phyloP scores from a whole-genome alignment of 2,113 vertebrate species.

The Saiga tatarica region DNA sequence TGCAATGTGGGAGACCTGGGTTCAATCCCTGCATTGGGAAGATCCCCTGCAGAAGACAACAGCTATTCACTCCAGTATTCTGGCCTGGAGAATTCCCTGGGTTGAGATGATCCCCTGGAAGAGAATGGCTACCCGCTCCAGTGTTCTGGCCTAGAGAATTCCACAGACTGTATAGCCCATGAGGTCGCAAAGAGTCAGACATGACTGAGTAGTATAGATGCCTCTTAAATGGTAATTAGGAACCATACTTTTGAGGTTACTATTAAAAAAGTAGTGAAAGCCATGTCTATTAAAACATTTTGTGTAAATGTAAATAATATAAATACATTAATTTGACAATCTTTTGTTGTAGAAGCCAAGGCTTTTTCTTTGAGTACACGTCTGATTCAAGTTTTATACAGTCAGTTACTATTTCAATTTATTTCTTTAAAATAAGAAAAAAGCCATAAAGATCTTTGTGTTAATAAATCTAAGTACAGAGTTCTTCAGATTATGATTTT shows the following conservation, averaged over 20 bases:
- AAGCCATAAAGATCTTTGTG: not conserved
- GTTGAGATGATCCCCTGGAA: not conserved
- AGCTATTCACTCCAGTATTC: not conserved
- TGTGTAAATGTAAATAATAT: not conserved
- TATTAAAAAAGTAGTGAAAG: not conserved
- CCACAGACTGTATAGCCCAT: not conserved
- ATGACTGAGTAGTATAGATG: not conserved
- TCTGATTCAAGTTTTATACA: not conserved
- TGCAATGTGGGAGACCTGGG: not conserved
- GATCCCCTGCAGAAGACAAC: not conserved
- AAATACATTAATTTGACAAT: not conserved
- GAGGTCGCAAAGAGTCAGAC: not conserved
- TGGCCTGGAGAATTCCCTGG: not conserved
- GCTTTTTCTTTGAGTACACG: not conserved
- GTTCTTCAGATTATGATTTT: not conserved
- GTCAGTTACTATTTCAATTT: constrained; percentile 13
- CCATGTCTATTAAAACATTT: not conserved
- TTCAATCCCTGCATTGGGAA: not conserved
- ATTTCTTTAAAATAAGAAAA: not conserved
- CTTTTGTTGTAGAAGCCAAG: not conserved
- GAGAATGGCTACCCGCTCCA: not conserved
- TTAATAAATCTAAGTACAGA: not conserved
- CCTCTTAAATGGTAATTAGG: not conserved
- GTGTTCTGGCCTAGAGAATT: not conserved
- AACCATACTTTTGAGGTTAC: not conserved